These are phyloP conservation scores for Tenualosa ilisha DNA, from an alignment of 2,797 vertebrate species.

Conservation along the genomic window DNA sequence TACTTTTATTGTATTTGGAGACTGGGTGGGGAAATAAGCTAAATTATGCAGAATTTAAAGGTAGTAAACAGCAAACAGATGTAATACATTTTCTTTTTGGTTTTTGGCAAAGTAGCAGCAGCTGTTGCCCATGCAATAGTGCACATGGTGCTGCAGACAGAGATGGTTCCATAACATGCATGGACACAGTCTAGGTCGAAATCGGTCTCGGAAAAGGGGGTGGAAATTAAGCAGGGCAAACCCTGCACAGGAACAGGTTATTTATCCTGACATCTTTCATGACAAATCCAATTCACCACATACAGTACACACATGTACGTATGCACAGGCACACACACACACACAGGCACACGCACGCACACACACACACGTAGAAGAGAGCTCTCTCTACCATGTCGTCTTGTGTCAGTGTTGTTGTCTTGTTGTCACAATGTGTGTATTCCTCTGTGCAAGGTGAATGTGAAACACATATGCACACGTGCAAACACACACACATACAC, in stretches of 20 bases:
- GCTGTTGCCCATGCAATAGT: neutral
- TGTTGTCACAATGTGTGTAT: conserved; percentile 81
- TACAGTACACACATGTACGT: neutral
- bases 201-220: conserved; percentile 71
- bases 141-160: neutral
- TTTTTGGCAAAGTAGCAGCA: neutral
- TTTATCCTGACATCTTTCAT: conserved; percentile 91
- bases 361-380: conserved; percentile 61
- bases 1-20: neutral
- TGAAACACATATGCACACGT: conserved; percentile 38
- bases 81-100: neutral
- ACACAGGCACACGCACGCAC: neutral
- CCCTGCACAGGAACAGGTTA: conserved; percentile 83
- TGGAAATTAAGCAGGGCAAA: conserved; percentile 70
- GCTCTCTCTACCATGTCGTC: conserved; percentile 79
- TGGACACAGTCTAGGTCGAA: conserved; percentile 89
- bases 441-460: conserved; percentile 74
- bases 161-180: conserved; percentile 70
- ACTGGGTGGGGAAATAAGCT: neutral
- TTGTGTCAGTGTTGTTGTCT: conserved; percentile 60
- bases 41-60: neutral
- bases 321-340: neutral
- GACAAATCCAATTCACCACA: conserved; percentile 83
- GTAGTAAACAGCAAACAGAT: neutral
- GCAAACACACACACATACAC: conserved; percentile 37